Conservation (phyloP, 2,113 vertebrate species). For the Halcyon malimbica region DNA sequence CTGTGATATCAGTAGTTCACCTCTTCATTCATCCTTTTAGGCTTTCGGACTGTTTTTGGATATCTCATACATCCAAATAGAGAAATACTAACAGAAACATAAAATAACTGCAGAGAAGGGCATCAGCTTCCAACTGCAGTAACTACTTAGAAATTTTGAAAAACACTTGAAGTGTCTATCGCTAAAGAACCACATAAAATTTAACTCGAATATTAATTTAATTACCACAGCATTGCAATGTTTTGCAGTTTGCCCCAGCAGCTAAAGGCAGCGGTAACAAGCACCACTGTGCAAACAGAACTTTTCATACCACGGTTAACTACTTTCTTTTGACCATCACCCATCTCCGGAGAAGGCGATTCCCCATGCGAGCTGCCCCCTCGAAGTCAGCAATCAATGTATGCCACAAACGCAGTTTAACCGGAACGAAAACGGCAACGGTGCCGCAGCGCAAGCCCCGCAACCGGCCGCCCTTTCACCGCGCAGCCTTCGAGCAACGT, state of each 20-base stretch:
- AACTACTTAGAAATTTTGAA: not conserved
- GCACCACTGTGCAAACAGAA: not conserved
- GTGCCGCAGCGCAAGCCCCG: not conserved
- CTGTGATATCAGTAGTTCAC: not conserved
- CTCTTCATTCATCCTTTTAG: not conserved
- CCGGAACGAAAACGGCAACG: no score
- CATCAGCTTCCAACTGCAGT: not conserved
- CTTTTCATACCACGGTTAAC: not conserved
- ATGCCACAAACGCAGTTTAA: rapidly evolving
- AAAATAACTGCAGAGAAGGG: not conserved
- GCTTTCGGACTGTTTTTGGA: not conserved
- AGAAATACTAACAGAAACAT: not conserved
- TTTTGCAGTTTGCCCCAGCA: not conserved
- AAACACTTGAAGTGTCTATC: not conserved
- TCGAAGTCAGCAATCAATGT: rapidly evolving
- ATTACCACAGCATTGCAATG: not conserved
- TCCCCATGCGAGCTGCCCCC: rapidly evolving
- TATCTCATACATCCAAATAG: not conserved
- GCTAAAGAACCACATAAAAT: not conserved
- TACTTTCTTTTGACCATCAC: not conserved
- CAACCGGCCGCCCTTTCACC: not conserved
- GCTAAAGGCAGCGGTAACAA: not conserved
- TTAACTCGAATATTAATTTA: not conserved
- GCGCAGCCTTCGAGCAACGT: not conserved
- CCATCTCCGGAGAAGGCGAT: rapidly evolving